Evolutionary conservation across 2,888 invertebrate genomes (phyloP).

Genomic region (Thysanoteuthis rhombus): DNA sequence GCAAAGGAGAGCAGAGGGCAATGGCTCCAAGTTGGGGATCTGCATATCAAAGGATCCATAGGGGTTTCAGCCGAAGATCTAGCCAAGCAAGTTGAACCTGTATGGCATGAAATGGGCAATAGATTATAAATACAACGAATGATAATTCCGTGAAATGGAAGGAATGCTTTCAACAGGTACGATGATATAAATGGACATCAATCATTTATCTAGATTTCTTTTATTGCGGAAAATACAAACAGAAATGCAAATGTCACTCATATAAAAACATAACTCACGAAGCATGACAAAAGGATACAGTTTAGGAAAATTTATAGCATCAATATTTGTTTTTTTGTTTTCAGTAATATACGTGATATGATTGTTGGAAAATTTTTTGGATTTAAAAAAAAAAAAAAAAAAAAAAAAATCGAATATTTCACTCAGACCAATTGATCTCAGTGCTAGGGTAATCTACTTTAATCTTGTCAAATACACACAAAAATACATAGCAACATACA

Average conservation of each 20-base stretch:
- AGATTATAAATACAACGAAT: not conserved
- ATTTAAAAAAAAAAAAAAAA: too few relatives aligned
- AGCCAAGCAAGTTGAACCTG: not conserved
- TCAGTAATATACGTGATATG: too few relatives aligned
- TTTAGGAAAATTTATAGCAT: too few relatives aligned
- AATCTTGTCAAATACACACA: too few relatives aligned
- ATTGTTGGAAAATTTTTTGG: too few relatives aligned
- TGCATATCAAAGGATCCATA: slow-evolving; percentile 12
- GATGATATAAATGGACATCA: not conserved
- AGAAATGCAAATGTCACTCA: not conserved
- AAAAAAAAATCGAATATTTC: too few relatives aligned
- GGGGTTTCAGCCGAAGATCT: not conserved
- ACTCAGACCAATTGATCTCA: too few relatives aligned
- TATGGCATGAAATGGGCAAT: not conserved
- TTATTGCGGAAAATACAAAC: not conserved
- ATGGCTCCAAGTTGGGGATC: not conserved
- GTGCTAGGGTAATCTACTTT: too few relatives aligned
- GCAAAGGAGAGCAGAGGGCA: not conserved
- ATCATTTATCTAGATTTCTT: not conserved
- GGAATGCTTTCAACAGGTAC: not conserved
- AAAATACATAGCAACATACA: too few relatives aligned
- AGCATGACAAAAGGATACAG: not conserved
- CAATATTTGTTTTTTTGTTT: too few relatives aligned
- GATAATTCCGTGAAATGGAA: not conserved
- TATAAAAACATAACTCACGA: not conserved